Conservation (phyloP, 2,113 vertebrate genomes). For the Eulemur rufifrons region DNA sequence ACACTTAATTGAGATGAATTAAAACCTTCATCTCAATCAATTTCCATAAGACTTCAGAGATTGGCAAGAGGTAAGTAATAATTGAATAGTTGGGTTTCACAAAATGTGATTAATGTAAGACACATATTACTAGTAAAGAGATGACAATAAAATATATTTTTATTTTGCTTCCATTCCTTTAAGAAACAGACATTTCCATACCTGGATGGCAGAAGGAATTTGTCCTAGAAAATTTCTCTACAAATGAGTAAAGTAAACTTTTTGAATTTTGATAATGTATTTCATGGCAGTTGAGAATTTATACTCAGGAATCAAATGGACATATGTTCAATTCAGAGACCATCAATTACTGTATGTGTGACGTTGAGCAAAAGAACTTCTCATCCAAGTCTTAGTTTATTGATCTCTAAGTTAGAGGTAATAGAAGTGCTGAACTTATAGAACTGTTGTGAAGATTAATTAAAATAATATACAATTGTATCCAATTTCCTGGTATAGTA, state of each 20-base stretch:
- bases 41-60: neutral
- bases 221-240: neutral
- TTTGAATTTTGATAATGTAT: neutral
- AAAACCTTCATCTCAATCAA: neutral
- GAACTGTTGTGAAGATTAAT: neutral
- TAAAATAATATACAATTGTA: neutral
- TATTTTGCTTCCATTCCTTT: neutral
- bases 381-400: neutral
- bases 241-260: neutral
- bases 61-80: neutral
- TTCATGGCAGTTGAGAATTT: constrained; percentile 23
- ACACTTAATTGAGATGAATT: neutral
- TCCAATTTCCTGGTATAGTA: neutral
- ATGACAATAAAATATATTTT: constrained; percentile 24
- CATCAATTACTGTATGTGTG: neutral
- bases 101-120: constrained; percentile 9
- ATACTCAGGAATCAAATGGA: neutral
- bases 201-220: neutral
- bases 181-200: neutral
- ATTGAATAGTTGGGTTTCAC: neutral
- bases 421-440: neutral
- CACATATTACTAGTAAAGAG: neutral
- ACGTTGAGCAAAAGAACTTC: neutral
- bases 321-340: neutral
- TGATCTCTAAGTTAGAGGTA: neutral